Percentiles rank a stretch among this genome's conserved stretches.
Evolutionary conservation across 2,797 vertebrate genomes (phyloP).

Genomic region (Podargus strigoides): DNA sequence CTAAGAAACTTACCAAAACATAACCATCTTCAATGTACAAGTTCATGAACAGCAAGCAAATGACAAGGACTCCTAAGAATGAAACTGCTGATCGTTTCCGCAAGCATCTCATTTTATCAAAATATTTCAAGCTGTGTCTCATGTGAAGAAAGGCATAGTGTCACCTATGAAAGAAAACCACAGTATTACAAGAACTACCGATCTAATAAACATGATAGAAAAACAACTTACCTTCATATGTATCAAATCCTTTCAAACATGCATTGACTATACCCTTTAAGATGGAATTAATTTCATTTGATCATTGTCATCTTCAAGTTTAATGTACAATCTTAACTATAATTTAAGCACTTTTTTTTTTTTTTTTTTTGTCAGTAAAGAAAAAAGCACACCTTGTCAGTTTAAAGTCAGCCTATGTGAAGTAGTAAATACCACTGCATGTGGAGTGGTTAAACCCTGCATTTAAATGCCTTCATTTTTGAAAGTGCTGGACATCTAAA

Average conservation of each 20-base stretch:
- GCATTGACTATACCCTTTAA: not conserved
- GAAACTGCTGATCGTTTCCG: constrained; percentile 92
- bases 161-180: constrained; percentile 64
- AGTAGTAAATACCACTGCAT: not conserved
- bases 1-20: constrained; percentile 84
- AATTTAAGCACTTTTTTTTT: too few species aligned
- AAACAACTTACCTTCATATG: not conserved
- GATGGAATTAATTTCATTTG: not conserved
- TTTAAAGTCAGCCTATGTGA: not conserved
- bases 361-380: too few species aligned
- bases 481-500: not conserved
- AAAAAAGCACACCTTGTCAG: too few species aligned
- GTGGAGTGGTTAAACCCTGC: not conserved
- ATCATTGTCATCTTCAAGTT: not conserved
- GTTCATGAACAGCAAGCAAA: constrained; percentile 94
- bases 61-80: constrained; percentile 90
- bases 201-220: not conserved
- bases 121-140: constrained; percentile 84
- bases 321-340: not conserved
- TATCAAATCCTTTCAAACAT: not conserved
- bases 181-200: not conserved
- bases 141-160: constrained; percentile 70
- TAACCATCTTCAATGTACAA: constrained; percentile 96
- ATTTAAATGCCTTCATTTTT: not conserved
- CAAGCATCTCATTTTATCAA: constrained; percentile 98